These are phyloP conservation scores for Danio albolineatus DNA, from an alignment of 2,797 vertebrate species.

Conservation along the genomic window DNA sequence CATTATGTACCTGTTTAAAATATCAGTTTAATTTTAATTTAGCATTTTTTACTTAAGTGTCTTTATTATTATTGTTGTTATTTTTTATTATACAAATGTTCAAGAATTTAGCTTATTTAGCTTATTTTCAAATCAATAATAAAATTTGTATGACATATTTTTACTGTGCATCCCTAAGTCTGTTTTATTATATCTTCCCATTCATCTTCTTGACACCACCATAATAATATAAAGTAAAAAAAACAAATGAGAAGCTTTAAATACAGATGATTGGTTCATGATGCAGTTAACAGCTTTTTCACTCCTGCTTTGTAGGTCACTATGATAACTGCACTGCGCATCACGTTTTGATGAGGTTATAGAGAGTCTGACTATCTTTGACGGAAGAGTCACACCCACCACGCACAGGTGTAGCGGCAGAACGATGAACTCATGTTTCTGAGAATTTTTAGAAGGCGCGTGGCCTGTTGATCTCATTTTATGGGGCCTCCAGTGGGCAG, in stretches of 20 bases:
- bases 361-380: neutral
- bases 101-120: too few species aligned
- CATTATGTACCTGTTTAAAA: too few species aligned
- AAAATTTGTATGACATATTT: too few species aligned
- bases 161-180: neutral
- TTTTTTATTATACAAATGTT: too few species aligned
- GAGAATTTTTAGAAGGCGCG: conserved; percentile 2
- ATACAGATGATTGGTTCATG: neutral
- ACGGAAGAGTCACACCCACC: conserved; percentile 2
- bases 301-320: neutral
- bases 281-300: neutral
- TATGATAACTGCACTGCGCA: neutral
- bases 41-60: too few species aligned
- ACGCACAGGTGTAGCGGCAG: neutral
- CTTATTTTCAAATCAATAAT: too few species aligned
- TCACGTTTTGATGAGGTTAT: neutral
- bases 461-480: neutral
- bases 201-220: neutral
- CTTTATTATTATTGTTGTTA: too few species aligned
- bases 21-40: too few species aligned
- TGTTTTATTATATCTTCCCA: neutral
- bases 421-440: neutral
- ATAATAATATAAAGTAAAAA: neutral
- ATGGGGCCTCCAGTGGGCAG: neutral
- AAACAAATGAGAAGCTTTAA: too few species aligned